Evolutionary conservation across 2,888 invertebrate genomes (phyloP).

Genomic region (Theretra japonica): DNA sequence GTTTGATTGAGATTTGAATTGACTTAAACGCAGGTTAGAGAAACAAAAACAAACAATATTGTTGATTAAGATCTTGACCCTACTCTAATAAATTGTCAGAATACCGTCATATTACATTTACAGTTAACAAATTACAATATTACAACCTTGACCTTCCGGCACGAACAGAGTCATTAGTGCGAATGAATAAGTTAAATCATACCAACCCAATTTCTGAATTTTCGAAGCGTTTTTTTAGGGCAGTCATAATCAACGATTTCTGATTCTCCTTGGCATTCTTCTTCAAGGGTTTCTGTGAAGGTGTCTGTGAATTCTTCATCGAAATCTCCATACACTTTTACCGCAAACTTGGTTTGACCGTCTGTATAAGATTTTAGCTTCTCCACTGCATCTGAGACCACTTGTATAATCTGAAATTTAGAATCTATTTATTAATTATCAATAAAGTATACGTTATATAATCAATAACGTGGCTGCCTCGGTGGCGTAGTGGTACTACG

Average conservation of each 20-base stretch:
- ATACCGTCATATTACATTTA: too few species aligned
- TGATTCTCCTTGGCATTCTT: not conserved
- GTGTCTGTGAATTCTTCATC: not conserved
- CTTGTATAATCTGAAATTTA: not conserved
- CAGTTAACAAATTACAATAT: too few species aligned
- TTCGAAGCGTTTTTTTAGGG: not conserved
- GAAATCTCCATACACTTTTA: not conserved
- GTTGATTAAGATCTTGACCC: too few species aligned
- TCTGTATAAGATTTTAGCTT: not conserved
- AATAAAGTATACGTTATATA: too few species aligned
- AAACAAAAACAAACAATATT: too few species aligned
- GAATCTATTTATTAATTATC: too few species aligned
- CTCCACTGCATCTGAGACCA: not conserved
- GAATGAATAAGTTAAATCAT: not conserved
- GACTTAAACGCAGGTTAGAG: too few species aligned
- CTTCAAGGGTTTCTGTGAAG: not conserved
- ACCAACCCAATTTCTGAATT: constrained; percentile 20
- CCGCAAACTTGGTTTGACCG: not conserved
- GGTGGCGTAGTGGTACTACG: too few species aligned
- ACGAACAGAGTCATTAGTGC: too few species aligned
- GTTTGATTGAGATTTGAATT: too few species aligned
- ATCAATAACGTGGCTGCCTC: not conserved
- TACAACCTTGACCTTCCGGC: too few species aligned
- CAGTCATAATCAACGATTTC: constrained; percentile 2
- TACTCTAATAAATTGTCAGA: too few species aligned